Conservation (phyloP, 2,888 invertebrate species). For the Nephrotoma flavescens region DNA sequence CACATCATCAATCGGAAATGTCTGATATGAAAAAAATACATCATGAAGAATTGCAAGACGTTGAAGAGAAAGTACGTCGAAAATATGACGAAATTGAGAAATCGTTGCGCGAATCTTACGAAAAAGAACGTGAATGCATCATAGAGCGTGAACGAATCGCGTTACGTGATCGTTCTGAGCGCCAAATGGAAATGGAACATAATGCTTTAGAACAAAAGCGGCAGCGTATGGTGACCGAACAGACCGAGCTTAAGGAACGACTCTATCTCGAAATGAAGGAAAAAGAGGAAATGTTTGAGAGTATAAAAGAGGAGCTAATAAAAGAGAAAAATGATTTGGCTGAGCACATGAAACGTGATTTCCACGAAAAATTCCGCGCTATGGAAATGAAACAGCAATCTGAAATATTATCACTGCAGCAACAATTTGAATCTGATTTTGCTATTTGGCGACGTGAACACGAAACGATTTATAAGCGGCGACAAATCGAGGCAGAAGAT, state of each 20-base stretch:
- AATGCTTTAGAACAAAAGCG: constrained; percentile 39
- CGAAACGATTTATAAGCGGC: constrained; percentile 29
- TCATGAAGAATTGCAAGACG: constrained; percentile 51
- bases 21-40: constrained; percentile 36
- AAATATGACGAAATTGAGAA: constrained; percentile 46
- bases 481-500: constrained; percentile 49
- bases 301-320: constrained; percentile 28
- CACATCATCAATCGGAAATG: constrained; percentile 50
- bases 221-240: constrained; percentile 35
- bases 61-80: constrained; percentile 49
- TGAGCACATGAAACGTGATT: constrained; percentile 34
- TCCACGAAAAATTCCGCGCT: constrained; percentile 36
- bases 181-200: constrained; percentile 39
- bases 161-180: constrained; percentile 38
- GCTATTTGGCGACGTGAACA: constrained; percentile 44
- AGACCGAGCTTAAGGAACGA: constrained; percentile 31
- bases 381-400: constrained; percentile 34
- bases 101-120: constrained; percentile 41
- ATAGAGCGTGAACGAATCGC: constrained; percentile 44
- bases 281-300: constrained; percentile 30
- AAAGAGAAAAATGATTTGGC: constrained; percentile 34
- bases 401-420: constrained; percentile 38
- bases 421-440: constrained; percentile 46
- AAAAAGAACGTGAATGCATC: constrained; percentile 45
- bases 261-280: constrained; percentile 30